These are phyloP conservation scores for Eueremaeus valkanovi DNA, from an alignment of 2,888 invertebrate species.

Conservation along the genomic window DNA sequence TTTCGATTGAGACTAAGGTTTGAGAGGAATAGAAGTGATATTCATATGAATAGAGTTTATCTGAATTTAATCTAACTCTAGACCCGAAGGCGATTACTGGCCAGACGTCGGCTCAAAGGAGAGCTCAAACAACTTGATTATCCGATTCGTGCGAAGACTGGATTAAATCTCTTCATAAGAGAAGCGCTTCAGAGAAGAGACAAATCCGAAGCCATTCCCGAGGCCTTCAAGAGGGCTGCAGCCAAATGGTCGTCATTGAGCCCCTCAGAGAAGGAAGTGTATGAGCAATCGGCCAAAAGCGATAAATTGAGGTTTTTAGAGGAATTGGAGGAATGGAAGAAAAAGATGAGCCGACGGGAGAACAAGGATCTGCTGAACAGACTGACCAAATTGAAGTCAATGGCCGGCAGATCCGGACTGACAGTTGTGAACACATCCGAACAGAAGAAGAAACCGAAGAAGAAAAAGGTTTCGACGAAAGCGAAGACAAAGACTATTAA, in stretches of 20 bases:
- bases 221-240: not conserved
- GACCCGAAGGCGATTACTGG: not conserved
- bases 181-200: not conserved
- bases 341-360: slow-evolving; percentile 22
- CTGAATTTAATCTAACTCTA: not conserved
- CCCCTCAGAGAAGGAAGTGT: slow-evolving; percentile 8
- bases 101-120: slow-evolving; percentile 24
- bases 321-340: slow-evolving; percentile 36
- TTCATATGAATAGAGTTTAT: not conserved
- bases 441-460: not conserved
- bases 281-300: slow-evolving; percentile 8
- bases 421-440: too few species aligned
- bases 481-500: not conserved
- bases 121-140: slow-evolving; percentile 31
- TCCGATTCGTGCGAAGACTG: slow-evolving; percentile 20
- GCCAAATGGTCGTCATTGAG: slow-evolving; percentile 32
- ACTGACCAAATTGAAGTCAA: not conserved
- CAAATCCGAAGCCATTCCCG: not conserved
- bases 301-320: slow-evolving; percentile 31
- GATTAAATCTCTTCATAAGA: slow-evolving; percentile 27
- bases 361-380: not conserved
- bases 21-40: not conserved
- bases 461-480: not conserved
- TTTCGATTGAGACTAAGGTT: not conserved
- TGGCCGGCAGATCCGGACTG: not conserved